A percentile compares a stretch with the other conserved stretches of the same genome.
Evolutionary conservation across 2,888 invertebrate genomes (phyloP).

Genomic region (Lydus trimaculatus): DNA sequence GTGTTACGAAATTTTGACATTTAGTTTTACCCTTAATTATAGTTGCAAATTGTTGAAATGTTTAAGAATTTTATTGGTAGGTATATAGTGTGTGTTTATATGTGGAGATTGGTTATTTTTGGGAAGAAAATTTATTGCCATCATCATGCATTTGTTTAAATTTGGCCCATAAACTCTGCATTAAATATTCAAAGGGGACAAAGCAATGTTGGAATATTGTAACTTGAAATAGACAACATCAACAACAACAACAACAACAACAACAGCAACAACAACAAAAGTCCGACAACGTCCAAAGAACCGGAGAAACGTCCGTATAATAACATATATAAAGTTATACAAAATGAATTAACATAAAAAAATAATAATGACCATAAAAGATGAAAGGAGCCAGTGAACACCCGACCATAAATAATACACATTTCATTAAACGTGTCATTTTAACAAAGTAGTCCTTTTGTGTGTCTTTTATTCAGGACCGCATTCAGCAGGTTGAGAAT

Average conservation of each 20-base stretch:
- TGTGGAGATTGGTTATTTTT: not conserved
- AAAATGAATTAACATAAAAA: slow-evolving; percentile 46
- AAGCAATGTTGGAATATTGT: slow-evolving; percentile 9
- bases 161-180: slow-evolving; percentile 13
- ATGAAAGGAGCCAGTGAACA: slow-evolving; percentile 17
- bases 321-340: slow-evolving; percentile 41
- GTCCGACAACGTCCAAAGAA: not conserved
- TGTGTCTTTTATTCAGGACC: slow-evolving; percentile 38
- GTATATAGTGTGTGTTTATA: not conserved
- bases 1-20: slow-evolving; percentile 15
- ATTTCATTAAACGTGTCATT: slow-evolving; percentile 56
- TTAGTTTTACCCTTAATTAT: slow-evolving; percentile 10
- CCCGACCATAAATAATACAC: slow-evolving; percentile 52
- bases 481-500: slow-evolving; percentile 2
- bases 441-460: slow-evolving; percentile 54
- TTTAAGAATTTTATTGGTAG: slow-evolving; percentile 16
- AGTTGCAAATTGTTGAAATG: slow-evolving; percentile 10
- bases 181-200: slow-evolving; percentile 15
- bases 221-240: not conserved
- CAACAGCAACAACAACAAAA: not conserved
- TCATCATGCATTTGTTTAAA: slow-evolving; percentile 25
- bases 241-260: too few species aligned
- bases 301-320: slow-evolving; percentile 29
- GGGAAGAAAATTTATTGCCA: slow-evolving; percentile 9
- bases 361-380: slow-evolving; percentile 38